These are phyloP conservation scores for Danio jaintianensis DNA, from an alignment of 2,797 vertebrate genomes.

Conservation along the genomic window DNA sequence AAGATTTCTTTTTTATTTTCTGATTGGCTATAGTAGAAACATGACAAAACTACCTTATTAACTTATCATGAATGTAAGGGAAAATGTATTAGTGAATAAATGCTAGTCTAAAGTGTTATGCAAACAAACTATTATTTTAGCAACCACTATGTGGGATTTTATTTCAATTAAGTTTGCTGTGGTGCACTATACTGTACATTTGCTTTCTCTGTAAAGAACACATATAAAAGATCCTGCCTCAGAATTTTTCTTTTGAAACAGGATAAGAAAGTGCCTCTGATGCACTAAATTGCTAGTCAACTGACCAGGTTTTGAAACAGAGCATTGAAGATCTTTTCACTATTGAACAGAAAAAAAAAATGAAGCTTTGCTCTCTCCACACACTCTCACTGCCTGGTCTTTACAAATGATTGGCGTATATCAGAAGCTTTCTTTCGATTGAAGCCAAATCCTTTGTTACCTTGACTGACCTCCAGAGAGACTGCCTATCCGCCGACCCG, in stretches of 20 bases:
- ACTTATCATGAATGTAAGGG: no score
- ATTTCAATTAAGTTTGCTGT: background rate
- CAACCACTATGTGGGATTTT: no score
- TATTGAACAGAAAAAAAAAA: background rate
- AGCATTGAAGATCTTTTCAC: conserved; percentile 8
- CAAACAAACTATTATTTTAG: no score
- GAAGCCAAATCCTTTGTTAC: conserved; percentile 27
- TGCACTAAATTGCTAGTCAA: background rate
- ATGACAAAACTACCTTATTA: no score
- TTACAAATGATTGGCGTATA: conserved; percentile 15
- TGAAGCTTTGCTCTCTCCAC: background rate
- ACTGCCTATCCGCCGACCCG: conserved; percentile 17
- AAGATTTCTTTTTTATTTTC: no score
- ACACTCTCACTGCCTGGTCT: conserved; percentile 6
- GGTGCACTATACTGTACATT: background rate
- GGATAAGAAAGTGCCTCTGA: background rate
- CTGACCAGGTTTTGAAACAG: conserved; percentile 19
- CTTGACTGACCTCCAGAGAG: conserved; percentile 40
- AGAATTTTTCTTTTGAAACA: background rate
- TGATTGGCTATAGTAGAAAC: no score
- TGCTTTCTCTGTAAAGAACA: background rate
- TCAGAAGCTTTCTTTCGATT: conserved; percentile 20
- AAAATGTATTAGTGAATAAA: no score
- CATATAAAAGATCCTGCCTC: background rate
- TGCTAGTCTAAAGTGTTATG: no score